These are phyloP conservation scores for Reticulitermes speratus DNA, from an alignment of 1,140 invertebrate species.

Conservation along the genomic window DNA sequence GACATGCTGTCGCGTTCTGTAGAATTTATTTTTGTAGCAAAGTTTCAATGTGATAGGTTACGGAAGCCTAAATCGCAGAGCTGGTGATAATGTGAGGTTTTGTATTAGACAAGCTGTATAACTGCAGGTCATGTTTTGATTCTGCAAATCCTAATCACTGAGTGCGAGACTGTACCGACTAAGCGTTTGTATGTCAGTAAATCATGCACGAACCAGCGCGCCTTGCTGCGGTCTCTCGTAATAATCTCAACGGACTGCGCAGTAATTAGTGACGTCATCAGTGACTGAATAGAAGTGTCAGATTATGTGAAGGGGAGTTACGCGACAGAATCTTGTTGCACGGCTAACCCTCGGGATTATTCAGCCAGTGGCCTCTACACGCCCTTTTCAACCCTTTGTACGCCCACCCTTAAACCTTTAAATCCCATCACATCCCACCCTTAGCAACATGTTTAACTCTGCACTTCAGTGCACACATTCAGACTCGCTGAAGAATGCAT, in stretches of 20 bases:
- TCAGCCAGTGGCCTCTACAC: neutral
- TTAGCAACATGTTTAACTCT: too few species aligned
- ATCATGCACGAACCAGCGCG: neutral
- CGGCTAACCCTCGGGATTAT: neutral
- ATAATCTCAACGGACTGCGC: neutral
- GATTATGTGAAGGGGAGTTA: neutral
- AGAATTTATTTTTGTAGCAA: too few species aligned
- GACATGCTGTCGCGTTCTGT: too few species aligned
- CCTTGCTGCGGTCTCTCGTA: neutral
- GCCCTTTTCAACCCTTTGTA: neutral
- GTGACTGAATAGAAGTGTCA: neutral
- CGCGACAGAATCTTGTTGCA: neutral
- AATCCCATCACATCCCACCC: neutral
- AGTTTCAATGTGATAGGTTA: too few species aligned
- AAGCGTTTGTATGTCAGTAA: neutral
- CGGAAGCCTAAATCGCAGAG: too few species aligned
- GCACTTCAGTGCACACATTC: neutral
- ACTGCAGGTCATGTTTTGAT: too few species aligned
- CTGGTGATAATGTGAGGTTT: too few species aligned
- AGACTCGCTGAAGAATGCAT: neutral
- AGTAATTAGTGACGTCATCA: slow-evolving; percentile 8
- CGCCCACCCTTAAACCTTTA: neutral
- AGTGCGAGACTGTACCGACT: neutral
- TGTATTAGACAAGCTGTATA: too few species aligned
- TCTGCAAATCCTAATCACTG: too few species aligned